Evolutionary conservation across 2,797 vertebrate species (phyloP), one percentile per base, ranked within the genome.

Genomic region (Rhinichthys osculus): DNA sequence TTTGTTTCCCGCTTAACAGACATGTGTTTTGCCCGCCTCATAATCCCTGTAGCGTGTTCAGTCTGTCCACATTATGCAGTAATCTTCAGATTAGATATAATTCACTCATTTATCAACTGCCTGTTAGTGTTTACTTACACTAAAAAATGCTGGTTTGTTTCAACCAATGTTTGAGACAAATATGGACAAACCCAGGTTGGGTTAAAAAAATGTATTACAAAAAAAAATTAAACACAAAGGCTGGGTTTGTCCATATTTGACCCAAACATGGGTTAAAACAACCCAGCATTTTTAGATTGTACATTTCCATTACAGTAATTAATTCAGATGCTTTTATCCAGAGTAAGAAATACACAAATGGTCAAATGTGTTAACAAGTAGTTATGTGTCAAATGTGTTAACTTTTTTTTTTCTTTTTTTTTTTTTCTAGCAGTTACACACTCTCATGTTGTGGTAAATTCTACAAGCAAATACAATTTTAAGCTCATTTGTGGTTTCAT

Each of bases 41-140:
- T 78, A 78, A 84, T 67, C 73, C 67, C 44, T 70, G n/a, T 52
- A 33, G 19, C 2, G 21, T 10, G 79, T 33, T 33, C 47, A 23
- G 33, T 69, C 73, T 69, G 33, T 38, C 16, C 0, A 3, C 42
- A 8, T 62, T 47, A 73, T 27, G 57, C 30, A 9, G 11, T 83
- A 83, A 74, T 27, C 73, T 30, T 30, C 30, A 84, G 42, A 54
- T 69, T 66, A 66, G 21, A 76, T 50, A 13, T 16, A 62, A 73
- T 64, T 30, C 40, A 1, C 35, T 5, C 3, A 17, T 33, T 73
- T 14, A 71, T 42, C 5, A 71, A 42, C 67, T 70, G 66, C 14
- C 16, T 33, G 38, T 16, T 16, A 7, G 40, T 73, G n/a, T 62
- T 82, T 82, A 17, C 14, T 66, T 66, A 1, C 14, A 33, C 27